Conservation (phyloP, 30 jellyfish, hydroid and myxozoan genomes). For the Phacellophora camtschatica region DNA sequence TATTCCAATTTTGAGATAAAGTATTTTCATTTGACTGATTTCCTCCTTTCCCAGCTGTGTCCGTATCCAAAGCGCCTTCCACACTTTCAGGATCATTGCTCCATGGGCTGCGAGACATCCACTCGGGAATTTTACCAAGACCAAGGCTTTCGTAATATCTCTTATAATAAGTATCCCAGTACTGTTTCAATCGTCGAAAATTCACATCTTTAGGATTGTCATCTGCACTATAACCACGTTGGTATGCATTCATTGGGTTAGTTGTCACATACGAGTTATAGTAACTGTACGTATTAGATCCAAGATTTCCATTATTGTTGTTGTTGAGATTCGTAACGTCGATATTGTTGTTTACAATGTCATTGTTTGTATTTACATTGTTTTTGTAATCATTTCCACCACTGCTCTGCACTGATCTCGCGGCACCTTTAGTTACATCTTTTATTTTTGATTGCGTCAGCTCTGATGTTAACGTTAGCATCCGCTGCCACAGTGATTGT, state of each 20-base stretch:
- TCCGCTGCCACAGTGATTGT: slow-evolving; percentile 79
- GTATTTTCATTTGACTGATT: slow-evolving; percentile 7
- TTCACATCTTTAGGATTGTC: not conserved
- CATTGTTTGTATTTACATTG: not conserved
- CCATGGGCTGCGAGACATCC: slow-evolving; percentile 70
- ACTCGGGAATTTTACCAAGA: slow-evolving; percentile 34
- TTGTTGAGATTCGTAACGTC: not conserved
- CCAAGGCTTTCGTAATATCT: slow-evolving; percentile 53
- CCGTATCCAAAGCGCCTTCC: slow-evolving; percentile 56
- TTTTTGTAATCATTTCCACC: not conserved
- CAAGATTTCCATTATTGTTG: not conserved
- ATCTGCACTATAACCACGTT: not conserved
- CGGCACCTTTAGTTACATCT: slow-evolving; percentile 55
- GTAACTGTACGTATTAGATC: not conserved
- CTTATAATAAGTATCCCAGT: slow-evolving; percentile 57
- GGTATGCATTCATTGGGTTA: not conserved
- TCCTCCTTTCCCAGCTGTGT: slow-evolving; percentile 4
- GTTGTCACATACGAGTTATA: not conserved
- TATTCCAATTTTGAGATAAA: slow-evolving; percentile 23
- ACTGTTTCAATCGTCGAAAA: slow-evolving; percentile 27
- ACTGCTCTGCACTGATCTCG: slow-evolving; percentile 41
- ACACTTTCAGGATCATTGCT: slow-evolving; percentile 66
- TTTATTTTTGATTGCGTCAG: slow-evolving; percentile 45
- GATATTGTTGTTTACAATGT: not conserved
- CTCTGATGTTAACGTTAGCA: slow-evolving; percentile 80